Percentiles rank a stretch among this genome's conserved stretches.
phyloP scores from a whole-genome alignment of 2,113 vertebrate genomes.

The Eolophus roseicapilla region DNA sequence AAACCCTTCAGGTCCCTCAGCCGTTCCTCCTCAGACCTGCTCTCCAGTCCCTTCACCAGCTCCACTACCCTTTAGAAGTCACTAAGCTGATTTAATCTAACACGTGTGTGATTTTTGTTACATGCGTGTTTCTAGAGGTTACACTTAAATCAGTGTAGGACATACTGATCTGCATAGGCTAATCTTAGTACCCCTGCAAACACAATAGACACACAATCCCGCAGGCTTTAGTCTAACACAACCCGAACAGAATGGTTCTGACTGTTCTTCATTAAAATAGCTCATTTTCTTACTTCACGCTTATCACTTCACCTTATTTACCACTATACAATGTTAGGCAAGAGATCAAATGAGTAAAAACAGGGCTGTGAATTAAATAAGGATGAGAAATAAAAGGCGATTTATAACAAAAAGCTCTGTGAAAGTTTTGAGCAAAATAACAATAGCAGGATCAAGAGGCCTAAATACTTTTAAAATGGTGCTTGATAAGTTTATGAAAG shows the following conservation, averaged over 20 bases:
- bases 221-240: background rate
- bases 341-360: background rate
- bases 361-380: background rate
- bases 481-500: background rate
- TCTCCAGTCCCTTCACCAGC: background rate
- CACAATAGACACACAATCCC: background rate
- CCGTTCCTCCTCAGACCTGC: background rate
- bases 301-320: slow-evolving; percentile 7
- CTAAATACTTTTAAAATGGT: background rate
- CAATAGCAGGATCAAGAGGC: background rate
- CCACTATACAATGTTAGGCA: background rate
- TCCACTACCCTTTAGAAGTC: background rate
- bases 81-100: background rate
- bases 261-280: background rate
- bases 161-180: background rate
- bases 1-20: background rate
- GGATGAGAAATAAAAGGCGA: background rate
- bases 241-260: background rate
- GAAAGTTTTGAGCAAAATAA: background rate
- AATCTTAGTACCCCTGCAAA: background rate
- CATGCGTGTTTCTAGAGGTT: background rate
- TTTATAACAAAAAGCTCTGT: background rate
- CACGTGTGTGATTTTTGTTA: background rate
- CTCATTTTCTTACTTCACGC: background rate
- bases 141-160: background rate